Evolutionary conservation across 1,140 invertebrate species (phyloP).

Genomic region (Hylaeus anthracinus): DNA sequence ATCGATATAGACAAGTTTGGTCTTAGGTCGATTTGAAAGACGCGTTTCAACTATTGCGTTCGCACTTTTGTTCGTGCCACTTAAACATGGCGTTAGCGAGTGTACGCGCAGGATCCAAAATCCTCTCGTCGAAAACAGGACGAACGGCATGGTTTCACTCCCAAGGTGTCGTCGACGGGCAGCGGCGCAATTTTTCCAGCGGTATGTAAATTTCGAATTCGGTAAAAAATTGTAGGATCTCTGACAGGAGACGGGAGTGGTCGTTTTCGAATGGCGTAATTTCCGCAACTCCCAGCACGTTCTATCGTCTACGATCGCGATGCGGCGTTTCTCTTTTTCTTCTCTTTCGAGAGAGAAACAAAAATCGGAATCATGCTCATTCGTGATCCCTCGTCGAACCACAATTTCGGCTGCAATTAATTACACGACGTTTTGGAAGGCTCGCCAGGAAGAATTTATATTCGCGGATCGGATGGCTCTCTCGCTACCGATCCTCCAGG

Average conservation of each 20-base stretch:
- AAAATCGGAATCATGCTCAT: background rate
- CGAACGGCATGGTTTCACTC: background rate
- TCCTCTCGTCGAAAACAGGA: too few species aligned
- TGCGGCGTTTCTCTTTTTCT: background rate
- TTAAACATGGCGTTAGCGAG: too few species aligned
- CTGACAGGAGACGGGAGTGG: background rate
- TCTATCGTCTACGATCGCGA: background rate
- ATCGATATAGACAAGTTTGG: too few species aligned
- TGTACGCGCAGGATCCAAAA: too few species aligned
- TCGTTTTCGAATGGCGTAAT: constrained; percentile 20
- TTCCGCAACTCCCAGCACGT: background rate
- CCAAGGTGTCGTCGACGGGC: too few species aligned
- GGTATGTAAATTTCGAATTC: background rate
- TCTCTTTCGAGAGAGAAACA: too few species aligned
- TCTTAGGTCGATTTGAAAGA: background rate
- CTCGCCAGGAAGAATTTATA: background rate
- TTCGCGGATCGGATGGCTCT: background rate
- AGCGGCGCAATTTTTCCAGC: too few species aligned
- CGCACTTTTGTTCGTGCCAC: too few species aligned
- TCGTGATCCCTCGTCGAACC: background rate
- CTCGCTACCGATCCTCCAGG: background rate
- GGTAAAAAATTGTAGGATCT: background rate
- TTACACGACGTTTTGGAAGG: background rate
- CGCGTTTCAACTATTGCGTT: background rate
- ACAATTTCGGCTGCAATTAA: constrained; percentile 24